These are phyloP conservation scores for Avahi laniger DNA, from an alignment of 2,797 vertebrate species.

Conservation along the genomic window DNA sequence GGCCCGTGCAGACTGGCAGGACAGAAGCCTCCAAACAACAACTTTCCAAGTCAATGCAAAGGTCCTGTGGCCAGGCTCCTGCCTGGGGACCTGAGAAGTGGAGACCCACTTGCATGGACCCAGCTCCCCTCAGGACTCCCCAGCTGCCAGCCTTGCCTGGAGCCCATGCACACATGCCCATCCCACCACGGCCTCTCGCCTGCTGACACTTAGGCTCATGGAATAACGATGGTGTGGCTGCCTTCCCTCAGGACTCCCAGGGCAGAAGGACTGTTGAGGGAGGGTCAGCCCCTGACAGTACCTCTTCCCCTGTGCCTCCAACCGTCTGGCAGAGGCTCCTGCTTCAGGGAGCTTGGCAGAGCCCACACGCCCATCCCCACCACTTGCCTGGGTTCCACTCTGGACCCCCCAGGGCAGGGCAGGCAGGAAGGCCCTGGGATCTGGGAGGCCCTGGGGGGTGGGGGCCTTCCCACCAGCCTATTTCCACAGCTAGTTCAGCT, in stretches of 20 bases:
- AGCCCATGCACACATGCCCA: too few relatives aligned
- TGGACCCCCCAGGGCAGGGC: neutral
- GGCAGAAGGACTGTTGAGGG: neutral
- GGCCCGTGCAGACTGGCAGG: neutral
- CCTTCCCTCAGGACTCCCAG: neutral
- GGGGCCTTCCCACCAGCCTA: too few relatives aligned
- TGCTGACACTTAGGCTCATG: neutral
- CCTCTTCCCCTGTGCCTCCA: neutral
- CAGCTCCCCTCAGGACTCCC: neutral
- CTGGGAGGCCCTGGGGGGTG: neutral
- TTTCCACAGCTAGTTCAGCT: neutral
- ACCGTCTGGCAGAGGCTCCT: neutral
- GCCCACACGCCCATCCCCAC: neutral
- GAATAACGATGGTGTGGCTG: neutral
- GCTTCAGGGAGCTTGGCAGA: neutral
- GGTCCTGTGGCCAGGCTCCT: neutral
- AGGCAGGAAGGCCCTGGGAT: neutral
- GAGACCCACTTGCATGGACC: accelerated
- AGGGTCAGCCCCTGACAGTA: too few relatives aligned
- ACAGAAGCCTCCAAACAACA: neutral
- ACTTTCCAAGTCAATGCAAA: neutral
- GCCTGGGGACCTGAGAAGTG: neutral
- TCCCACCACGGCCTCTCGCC: too few relatives aligned
- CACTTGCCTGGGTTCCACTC: too few relatives aligned
- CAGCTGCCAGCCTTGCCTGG: neutral